phyloP scores from a whole-genome alignment of 2,797 vertebrate species.

The Aratinga solstitialis region DNA sequence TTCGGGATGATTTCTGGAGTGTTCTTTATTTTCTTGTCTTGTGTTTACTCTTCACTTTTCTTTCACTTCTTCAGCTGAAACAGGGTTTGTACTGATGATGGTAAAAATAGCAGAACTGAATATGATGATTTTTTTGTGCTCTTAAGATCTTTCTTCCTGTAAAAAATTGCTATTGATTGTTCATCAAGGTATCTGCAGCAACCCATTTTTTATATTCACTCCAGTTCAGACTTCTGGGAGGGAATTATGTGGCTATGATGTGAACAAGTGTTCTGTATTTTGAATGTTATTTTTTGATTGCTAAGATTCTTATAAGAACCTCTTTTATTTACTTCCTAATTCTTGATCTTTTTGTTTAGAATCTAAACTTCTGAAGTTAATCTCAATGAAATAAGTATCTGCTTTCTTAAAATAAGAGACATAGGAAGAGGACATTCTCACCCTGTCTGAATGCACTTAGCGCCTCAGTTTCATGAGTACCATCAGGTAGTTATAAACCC shows the following conservation, averaged over 20 bases:
- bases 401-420: not conserved
- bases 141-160: slow-evolving; percentile 1
- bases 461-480: not conserved
- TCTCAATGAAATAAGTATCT: not conserved
- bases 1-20: not conserved
- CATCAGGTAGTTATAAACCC: not conserved
- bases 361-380: not conserved
- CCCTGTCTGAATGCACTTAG: not conserved
- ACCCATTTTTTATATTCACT: slow-evolving; percentile 39
- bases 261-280: slow-evolving; percentile 14
- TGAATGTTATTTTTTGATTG: slow-evolving; percentile 20
- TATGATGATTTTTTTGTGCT: not conserved
- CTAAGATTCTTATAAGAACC: slow-evolving; percentile 14
- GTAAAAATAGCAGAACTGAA: slow-evolving; percentile 9
- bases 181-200: slow-evolving; percentile 56
- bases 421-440: not conserved
- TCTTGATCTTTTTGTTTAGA: not conserved
- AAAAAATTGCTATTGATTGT: slow-evolving; percentile 61
- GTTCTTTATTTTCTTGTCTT: not conserved
- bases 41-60: not conserved
- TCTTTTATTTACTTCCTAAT: not conserved
- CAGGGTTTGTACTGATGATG: not conserved
- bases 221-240: not conserved
- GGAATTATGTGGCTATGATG: not conserved
- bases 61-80: slow-evolving; percentile 27